phyloP scores from a whole-genome alignment of 2,888 invertebrate genomes.

The Cryptus armator region DNA sequence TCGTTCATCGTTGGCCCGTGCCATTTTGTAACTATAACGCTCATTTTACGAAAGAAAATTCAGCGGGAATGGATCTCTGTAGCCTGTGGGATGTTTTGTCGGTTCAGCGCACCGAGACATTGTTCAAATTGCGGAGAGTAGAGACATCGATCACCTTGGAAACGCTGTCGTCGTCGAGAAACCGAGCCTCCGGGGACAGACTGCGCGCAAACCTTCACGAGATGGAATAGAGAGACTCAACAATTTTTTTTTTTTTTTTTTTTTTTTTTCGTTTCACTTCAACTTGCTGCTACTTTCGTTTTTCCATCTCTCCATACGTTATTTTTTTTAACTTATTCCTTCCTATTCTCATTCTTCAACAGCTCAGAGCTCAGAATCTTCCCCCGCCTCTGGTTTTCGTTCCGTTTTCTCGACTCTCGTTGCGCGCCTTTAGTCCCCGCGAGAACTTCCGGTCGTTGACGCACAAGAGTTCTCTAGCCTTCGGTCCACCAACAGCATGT shows the following conservation, averaged over 20 bases:
- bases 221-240: constrained; percentile 64
- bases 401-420: constrained; percentile 61
- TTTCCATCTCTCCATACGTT: constrained; percentile 15
- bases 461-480: constrained; percentile 56
- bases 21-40: constrained; percentile 73
- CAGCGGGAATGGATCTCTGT: constrained; percentile 75
- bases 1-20: constrained; percentile 48
- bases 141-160: constrained; percentile 72
- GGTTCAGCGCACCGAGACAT: constrained; percentile 69
- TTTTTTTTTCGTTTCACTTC: constrained; percentile 54
- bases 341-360: constrained; percentile 56
- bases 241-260: constrained; percentile 25
- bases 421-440: constrained; percentile 16
- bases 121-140: constrained; percentile 73
- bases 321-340: constrained; percentile 33
- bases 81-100: constrained; percentile 55
- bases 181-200: constrained; percentile 79
- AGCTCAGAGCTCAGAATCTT: constrained; percentile 63
- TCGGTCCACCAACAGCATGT: constrained; percentile 48
- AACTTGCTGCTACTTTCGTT: constrained; percentile 58
- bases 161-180: constrained; percentile 70
- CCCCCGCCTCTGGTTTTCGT: constrained; percentile 58
- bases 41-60: constrained; percentile 77
- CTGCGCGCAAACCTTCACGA: constrained; percentile 72
- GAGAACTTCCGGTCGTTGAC: constrained; percentile 68